Evolutionary conservation across 1,140 invertebrate genomes (phyloP), one percentile per base, ranked within the genome.

Genomic region (Fragariocoptes setiger): DNA sequence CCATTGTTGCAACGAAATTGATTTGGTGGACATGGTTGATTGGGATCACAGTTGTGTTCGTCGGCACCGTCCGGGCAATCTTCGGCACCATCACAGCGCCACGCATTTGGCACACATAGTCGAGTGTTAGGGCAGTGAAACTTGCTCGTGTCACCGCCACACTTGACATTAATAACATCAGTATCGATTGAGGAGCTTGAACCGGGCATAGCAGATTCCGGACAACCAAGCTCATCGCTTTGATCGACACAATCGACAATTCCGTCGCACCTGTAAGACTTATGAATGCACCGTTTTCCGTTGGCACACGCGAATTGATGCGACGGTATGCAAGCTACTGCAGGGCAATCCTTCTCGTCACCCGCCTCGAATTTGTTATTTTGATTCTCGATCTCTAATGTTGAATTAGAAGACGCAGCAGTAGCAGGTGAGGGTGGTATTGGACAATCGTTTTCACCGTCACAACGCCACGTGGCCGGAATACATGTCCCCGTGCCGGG

Each of bases 361-460:
- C 82, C 78, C 53, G 85, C 80, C 55, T 95, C 88, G 53, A 88
- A 88, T n/a, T n/a, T n/a, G n/a, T n/a, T n/a, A n/a, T n/a, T n/a
- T n/a, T n/a, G n/a, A n/a, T n/a, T n/a, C n/a, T n/a, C n/a, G n/a
- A n/a, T n/a, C n/a, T n/a, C n/a, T n/a, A n/a, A n/a, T n/a, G n/a
- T n/a, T n/a, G n/a, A n/a, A n/a, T n/a, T n/a, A n/a, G n/a, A n/a
- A n/a, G n/a, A n/a, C n/a, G n/a, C n/a, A 8, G 25, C 25, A 31
- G 25, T 31, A 8, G 25, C 25, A n/a, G 8, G 8, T 8, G 8
- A 8, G 8, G 25, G 25, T n/a, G 8, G 25, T n/a, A n/a, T 8
- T 8, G 8, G 8, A 56, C 88, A 97, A 56, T 97, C 86, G 53
- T 90, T 80, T 52, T 88, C 80, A 2, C 71, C 70, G 53, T 71